Evolutionary conservation across 2,888 invertebrate genomes (phyloP).

Genomic region (Meiosimyza decipiens): DNA sequence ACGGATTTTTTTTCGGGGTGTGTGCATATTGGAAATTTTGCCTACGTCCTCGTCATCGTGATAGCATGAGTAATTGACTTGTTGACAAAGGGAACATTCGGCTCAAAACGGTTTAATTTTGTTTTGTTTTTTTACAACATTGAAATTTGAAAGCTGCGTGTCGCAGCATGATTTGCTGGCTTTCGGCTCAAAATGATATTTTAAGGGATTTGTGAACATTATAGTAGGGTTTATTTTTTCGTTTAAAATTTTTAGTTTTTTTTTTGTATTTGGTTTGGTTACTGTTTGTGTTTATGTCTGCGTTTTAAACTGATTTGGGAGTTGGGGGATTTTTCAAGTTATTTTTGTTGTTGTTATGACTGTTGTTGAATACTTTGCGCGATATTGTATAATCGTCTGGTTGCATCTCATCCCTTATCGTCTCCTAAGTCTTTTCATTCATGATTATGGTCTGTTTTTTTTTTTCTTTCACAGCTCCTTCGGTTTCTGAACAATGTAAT

Average conservation of each 20-base stretch:
- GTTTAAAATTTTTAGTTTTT: neutral
- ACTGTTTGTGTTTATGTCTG: constrained; percentile 18
- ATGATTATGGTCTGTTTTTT: neutral
- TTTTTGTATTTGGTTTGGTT: constrained; percentile 5
- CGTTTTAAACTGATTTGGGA: constrained; percentile 18
- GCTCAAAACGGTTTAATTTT: too few relatives aligned
- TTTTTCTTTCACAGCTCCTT: neutral
- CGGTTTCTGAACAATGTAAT: constrained; percentile 43
- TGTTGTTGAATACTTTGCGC: too few relatives aligned
- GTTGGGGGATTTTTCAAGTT: neutral
- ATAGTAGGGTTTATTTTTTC: constrained; percentile 3
- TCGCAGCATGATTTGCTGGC: constrained; percentile 12
- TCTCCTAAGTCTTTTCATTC: constrained; percentile 12
- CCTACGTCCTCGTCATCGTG: too few relatives aligned
- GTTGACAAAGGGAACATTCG: too few relatives aligned
- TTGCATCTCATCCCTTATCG: neutral
- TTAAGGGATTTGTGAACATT: constrained; percentile 9
- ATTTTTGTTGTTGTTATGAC: neutral
- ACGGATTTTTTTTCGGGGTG: too few relatives aligned
- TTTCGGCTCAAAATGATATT: neutral
- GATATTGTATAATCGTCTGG: too few relatives aligned
- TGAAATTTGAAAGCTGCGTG: constrained; percentile 19
- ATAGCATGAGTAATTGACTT: too few relatives aligned
- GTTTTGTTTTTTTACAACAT: too few relatives aligned
- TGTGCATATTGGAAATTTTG: too few relatives aligned